phyloP scores from a whole-genome alignment of 2,797 vertebrate genomes.

The Phrynocephalus forsythii region DNA sequence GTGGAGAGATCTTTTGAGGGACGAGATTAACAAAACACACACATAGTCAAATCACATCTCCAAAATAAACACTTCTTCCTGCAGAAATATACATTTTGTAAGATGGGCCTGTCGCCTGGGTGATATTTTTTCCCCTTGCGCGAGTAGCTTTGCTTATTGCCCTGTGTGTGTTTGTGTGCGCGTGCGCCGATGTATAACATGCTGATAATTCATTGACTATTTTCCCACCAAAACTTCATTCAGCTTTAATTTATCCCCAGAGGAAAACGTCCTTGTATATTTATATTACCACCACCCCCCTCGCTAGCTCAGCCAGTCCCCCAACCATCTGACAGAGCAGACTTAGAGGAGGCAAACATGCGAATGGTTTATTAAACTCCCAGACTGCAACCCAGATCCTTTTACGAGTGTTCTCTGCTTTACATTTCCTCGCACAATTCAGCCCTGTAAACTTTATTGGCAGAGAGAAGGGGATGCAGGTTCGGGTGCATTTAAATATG shows the following conservation, averaged over 20 bases:
- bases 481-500: neutral
- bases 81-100: neutral
- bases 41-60: neutral
- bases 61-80: neutral
- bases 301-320: neutral
- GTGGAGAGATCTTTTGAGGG: neutral
- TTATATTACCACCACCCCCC: too few species aligned
- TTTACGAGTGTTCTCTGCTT: constrained; percentile 18
- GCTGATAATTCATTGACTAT: neutral
- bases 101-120: neutral
- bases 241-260: neutral
- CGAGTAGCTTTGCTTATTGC: neutral
- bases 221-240: neutral
- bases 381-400: neutral
- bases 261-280: neutral
- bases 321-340: too few species aligned
- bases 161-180: too few species aligned
- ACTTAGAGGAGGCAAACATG: neutral
- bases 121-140: neutral
- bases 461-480: neutral
- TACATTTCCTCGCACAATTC: neutral
- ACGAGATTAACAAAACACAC: neutral
- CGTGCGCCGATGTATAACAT: neutral
- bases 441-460: constrained; percentile 13
- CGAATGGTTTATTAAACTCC: constrained; percentile 16